Evolutionary conservation across 2,113 vertebrate genomes (phyloP), one percentile per base, ranked within the genome.

Genomic region (Camelus bactrianus): DNA sequence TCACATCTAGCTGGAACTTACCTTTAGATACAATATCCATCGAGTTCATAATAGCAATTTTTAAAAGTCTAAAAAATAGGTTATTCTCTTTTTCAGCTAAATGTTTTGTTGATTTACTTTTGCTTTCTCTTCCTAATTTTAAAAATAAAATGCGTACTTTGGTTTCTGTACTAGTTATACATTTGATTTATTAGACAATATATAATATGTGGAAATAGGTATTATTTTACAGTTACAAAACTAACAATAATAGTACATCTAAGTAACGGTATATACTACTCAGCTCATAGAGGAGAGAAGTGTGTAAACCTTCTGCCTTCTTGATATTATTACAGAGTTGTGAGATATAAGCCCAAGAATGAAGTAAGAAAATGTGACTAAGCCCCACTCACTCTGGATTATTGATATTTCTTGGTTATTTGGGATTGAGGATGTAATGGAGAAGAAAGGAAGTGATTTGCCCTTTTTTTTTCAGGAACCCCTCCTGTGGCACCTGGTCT

Each of bases 51-150:
- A 69, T 7, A 73, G 22, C 73, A 60, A 60, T 65, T 92, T 93
- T 8, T 46, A 94, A 84, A 92, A n/a, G 8, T 70, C 62, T 89
- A 58, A 54, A 88, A 69, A 48, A 46, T 6, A 85, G 60, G 70
- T 56, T 26, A 60, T 64, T 95, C 5, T 30, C 35, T 85, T 75
- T 92, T 82, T 62, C 6, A 94, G 48, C 28, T 48, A 19, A 93
- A 72, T 24, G 24, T 60, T 93, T 77, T 94, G 1, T 84, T 75
- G 15, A 50, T 95, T 88, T 75, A 56, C 26, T 4, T 92, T 96
- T 77, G 35, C 14, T 95, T 91, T 70, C 62, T 62, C 6, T 88
- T 89, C 92, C 30, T 77, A 46, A 70, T 91, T 95, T 89, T 48
- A 76, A 89, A 84, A 76, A 8, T 80, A 80, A 90, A 89, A 77